These are phyloP conservation scores for western clawed frog (Xenopus tropicalis) DNA, from an alignment of 2,113 vertebrate genomes.

Conservation along the genomic window UCB_Xtro_10.0 CM004445.2:27291001-27291500, in stretches of 20 bases:
- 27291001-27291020: conserved; percentile 66
- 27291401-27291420: conserved; percentile 35
- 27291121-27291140: neutral
- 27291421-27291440: conserved; percentile 58
- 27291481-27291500: conserved; percentile 48
- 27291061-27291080: conserved; percentile 75
- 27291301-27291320: conserved; percentile 52
- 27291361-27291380: conserved; percentile 52
- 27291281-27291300: conserved; percentile 47
- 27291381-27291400: conserved; percentile 44
- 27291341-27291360: neutral
- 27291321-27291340: conserved; percentile 59
- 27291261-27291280: conserved; percentile 46
- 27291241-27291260: neutral
- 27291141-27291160: conserved; percentile 22
- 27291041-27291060: conserved; percentile 77
- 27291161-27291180: conserved; percentile 20
- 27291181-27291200: conserved; percentile 1
- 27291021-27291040: conserved; percentile 76
- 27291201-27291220: neutral
- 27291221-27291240: neutral
- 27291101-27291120: neutral
- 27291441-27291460: conserved; percentile 54
- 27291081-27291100: conserved; percentile 44
- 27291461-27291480: conserved; percentile 10